Percentiles rank a stretch among this genome's conserved stretches.
Evolutionary conservation across 2,113 vertebrate species (phyloP).

Genomic region (Arvicanthis niloticus): DNA sequence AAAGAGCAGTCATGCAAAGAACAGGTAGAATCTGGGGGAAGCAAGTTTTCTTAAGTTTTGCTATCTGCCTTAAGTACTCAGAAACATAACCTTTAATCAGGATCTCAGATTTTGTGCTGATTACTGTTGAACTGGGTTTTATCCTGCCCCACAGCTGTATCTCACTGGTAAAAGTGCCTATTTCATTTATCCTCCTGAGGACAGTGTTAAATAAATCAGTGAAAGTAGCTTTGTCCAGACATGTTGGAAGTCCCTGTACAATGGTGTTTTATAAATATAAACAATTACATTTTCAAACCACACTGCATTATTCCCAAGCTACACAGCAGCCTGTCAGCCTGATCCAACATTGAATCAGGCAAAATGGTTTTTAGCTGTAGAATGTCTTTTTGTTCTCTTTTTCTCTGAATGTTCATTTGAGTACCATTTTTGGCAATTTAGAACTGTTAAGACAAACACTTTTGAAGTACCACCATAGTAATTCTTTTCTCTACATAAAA

Average conservation of each 20-base stretch:
- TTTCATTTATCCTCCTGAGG: constrained; percentile 22
- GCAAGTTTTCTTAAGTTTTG: background rate
- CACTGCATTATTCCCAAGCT: constrained; percentile 31
- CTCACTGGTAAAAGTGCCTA: constrained; percentile 1
- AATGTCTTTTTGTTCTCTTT: background rate
- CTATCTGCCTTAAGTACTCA: background rate
- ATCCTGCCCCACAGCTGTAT: background rate
- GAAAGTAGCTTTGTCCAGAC: constrained; percentile 41
- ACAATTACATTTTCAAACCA: constrained; percentile 52
- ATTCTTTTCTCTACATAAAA: constrained; percentile 28
- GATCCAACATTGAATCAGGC: constrained; percentile 24
- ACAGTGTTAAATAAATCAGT: constrained; percentile 55
- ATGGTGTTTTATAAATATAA: constrained; percentile 68
- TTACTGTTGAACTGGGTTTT: constrained; percentile 52
- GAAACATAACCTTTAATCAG: constrained; percentile 27
- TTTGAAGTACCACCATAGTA: constrained; percentile 1
- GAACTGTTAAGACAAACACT: constrained; percentile 5
- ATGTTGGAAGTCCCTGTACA: constrained; percentile 28
- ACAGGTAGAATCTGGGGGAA: background rate
- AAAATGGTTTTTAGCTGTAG: constrained; percentile 4
- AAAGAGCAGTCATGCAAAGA: constrained; percentile 38
- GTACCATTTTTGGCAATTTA: background rate
- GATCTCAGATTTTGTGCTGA: background rate
- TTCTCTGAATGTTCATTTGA: constrained; percentile 20
- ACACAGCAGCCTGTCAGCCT: background rate